Conservation (phyloP, 2,113 vertebrate species). For the Pluvialis apricaria region DNA sequence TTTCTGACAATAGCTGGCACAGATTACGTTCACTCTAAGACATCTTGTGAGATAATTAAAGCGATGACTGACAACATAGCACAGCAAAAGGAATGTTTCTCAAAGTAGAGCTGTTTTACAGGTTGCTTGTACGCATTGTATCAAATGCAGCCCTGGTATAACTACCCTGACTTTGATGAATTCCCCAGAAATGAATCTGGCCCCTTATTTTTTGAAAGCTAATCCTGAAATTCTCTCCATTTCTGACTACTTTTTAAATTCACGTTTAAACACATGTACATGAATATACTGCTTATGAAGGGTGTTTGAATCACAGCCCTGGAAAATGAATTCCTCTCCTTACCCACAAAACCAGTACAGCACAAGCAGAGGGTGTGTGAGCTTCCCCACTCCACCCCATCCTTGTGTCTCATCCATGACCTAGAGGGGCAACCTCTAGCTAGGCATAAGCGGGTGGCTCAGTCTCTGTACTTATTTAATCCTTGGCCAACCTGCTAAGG, state of each 20-base stretch:
- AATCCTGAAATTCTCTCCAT: not conserved
- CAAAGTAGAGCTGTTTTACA: not conserved
- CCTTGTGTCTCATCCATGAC: conserved; percentile 49
- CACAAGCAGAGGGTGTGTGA: conserved; percentile 58
- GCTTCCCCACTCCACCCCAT: conserved; percentile 45
- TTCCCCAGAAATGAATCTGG: not conserved
- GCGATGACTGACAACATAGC: conserved; percentile 39
- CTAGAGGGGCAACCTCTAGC: conserved; percentile 60
- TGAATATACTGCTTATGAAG: not conserved
- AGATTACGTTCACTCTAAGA: not conserved
- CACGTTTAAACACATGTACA: not conserved
- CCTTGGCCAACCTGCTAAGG: conserved; percentile 55
- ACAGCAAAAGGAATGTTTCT: conserved; percentile 43
- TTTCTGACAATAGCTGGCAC: conserved; percentile 36
- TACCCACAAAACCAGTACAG: conserved; percentile 55
- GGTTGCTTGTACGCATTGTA: not conserved
- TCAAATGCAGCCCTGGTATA: not conserved
- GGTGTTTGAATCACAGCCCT: conserved; percentile 16
- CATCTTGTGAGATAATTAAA: conserved; percentile 57
- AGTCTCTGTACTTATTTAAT: conserved; percentile 58
- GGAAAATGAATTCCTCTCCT: conserved; percentile 33
- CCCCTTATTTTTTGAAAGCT: not conserved
- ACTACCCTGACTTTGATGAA: not conserved
- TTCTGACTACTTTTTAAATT: not conserved
- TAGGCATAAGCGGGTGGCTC: conserved; percentile 44